Conservation (phyloP, 2,888 invertebrate genomes). For the Dioctria linearis region DNA sequence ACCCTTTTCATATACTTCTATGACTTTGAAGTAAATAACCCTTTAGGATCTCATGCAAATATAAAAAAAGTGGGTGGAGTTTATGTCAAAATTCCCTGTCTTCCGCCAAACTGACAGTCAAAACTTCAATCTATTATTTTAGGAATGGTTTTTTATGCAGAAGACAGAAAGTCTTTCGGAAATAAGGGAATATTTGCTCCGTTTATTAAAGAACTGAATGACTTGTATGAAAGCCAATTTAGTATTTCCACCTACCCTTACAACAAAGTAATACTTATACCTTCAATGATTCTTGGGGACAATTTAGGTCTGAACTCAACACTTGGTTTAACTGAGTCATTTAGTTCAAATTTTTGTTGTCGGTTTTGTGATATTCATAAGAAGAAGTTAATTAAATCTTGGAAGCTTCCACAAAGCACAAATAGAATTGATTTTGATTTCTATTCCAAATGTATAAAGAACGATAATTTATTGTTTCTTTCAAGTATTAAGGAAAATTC, state of each 20-base stretch:
- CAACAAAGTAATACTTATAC: conserved; percentile 11
- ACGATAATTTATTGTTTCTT: neutral
- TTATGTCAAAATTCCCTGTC: no score
- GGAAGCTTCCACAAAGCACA: neutral
- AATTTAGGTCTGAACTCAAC: conserved; percentile 41
- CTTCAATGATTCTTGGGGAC: conserved; percentile 24
- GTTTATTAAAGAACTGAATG: neutral
- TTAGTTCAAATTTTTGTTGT: neutral
- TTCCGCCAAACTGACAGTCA: no score
- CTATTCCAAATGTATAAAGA: neutral
- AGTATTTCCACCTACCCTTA: neutral
- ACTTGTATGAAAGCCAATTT: neutral
- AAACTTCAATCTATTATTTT: no score
- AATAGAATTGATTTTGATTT: neutral
- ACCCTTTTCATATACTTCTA: no score
- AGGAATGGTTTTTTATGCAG: neutral
- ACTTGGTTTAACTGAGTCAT: conserved; percentile 4
- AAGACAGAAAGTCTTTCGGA: conserved; percentile 44
- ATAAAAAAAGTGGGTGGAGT: no score
- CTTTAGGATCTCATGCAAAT: no score
- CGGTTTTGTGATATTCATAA: neutral
- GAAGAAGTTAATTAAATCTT: neutral
- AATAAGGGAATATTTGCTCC: conserved; percentile 25
- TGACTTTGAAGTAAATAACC: no score
- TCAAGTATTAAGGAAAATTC: conserved; percentile 41